These are phyloP conservation scores for Catocala nupta DNA, from an alignment of 2,888 invertebrate genomes.

Conservation along the genomic window DNA sequence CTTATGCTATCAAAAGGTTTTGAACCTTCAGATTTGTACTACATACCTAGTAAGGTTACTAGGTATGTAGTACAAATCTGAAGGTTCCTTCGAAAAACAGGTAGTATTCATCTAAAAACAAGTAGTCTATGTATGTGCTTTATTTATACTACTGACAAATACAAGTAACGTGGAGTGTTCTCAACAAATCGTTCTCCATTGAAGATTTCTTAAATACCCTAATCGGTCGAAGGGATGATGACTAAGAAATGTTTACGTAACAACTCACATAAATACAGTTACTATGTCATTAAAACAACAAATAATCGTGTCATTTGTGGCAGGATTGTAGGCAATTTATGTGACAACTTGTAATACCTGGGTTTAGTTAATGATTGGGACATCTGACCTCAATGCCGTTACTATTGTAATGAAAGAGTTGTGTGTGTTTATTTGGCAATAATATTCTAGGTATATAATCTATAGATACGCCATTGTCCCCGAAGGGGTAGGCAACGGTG, in stretches of 20 bases:
- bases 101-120: too few relatives aligned
- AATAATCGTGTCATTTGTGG: slow-evolving; percentile 10
- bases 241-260: neutral
- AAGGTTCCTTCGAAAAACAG: too few relatives aligned
- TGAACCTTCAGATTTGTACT: too few relatives aligned
- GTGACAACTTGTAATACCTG: slow-evolving; percentile 7
- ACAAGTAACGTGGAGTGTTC: too few relatives aligned
- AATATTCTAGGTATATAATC: neutral
- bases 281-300: neutral
- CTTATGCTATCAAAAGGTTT: too few relatives aligned
- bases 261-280: neutral
- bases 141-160: too few relatives aligned
- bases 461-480: too few relatives aligned
- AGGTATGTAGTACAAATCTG: too few relatives aligned
- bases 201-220: neutral
- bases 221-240: neutral
- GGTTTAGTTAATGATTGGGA: slow-evolving; percentile 8
- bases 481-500: too few relatives aligned
- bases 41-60: too few relatives aligned
- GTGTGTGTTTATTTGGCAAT: neutral
- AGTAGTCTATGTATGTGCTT: too few relatives aligned
- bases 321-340: slow-evolving; percentile 7
- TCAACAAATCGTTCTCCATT: too few relatives aligned
- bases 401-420: neutral
- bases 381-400: neutral